A percentile compares a stretch with the other conserved stretches of the same genome.
These are phyloP conservation scores for Thryonomys swinderianus DNA, from an alignment of 2,113 vertebrate genomes.

Conservation along the genomic window DNA sequence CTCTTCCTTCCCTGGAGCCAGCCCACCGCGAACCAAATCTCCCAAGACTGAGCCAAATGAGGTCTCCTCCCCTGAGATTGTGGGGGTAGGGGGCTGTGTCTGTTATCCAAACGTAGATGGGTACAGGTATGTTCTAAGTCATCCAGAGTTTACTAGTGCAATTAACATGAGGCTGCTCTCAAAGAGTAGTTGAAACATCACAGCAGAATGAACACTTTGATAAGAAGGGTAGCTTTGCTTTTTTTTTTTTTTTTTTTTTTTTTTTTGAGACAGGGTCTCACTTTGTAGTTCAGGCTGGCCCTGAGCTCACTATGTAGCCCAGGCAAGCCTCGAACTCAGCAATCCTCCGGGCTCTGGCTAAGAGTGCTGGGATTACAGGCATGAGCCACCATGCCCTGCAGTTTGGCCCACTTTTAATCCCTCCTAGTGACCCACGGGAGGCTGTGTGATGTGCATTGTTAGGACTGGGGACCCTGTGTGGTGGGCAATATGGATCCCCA, in stretches of 20 bases:
- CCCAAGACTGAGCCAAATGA: not conserved
- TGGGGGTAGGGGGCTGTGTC: not conserved
- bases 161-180: not conserved
- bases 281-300: no score
- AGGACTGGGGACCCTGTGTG: no score
- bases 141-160: not conserved
- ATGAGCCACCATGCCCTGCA: no score
- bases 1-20: not conserved
- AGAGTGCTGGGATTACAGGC: no score
- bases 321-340: no score
- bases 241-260: no score
- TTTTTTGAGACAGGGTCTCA: no score
- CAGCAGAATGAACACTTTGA: not conserved
- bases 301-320: no score
- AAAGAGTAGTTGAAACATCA: not conserved
- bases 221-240: no score
- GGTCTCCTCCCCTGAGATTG: not conserved
- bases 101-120: not conserved
- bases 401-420: not conserved
- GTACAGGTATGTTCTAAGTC: not conserved
- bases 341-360: no score
- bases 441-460: not conserved
- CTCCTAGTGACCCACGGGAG: not conserved
- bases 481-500: not conserved
- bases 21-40: not conserved